Evolutionary conservation across 1,140 invertebrate species (phyloP).

Genomic region (Pseudomyrmex concolor): DNA sequence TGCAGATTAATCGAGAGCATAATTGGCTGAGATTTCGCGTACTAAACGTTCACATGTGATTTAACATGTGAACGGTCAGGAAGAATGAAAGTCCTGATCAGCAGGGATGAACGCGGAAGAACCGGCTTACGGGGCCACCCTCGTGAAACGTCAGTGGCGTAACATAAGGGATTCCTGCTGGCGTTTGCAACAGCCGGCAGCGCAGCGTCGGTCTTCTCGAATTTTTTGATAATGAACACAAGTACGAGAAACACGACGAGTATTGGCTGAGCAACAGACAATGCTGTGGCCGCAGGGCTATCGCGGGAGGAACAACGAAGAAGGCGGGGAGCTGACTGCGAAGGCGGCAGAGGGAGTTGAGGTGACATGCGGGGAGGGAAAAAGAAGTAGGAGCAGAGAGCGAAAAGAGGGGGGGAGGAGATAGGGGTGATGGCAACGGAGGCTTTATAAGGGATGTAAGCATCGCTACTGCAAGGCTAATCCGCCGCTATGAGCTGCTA

Average conservation of each 20-base stretch:
- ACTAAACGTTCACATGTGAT: slow-evolving; percentile 29
- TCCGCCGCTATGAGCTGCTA: slow-evolving; percentile 83
- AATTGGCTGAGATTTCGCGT: slow-evolving; percentile 13
- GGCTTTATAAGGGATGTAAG: slow-evolving; percentile 84
- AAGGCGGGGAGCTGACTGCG: slow-evolving; percentile 67
- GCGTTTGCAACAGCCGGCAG: slow-evolving; percentile 66
- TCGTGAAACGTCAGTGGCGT: slow-evolving; percentile 69
- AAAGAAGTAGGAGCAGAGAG: slow-evolving; percentile 66
- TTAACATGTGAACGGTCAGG: slow-evolving; percentile 50
- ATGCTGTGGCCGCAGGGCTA: slow-evolving; percentile 84
- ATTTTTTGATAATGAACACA: slow-evolving; percentile 84
- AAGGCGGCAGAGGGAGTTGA: slow-evolving; percentile 56
- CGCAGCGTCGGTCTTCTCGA: slow-evolving; percentile 75
- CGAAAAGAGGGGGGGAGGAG: slow-evolving; percentile 62
- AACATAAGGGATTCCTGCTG: slow-evolving; percentile 69
- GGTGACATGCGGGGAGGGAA: slow-evolving; percentile 65
- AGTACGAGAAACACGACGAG: slow-evolving; percentile 82
- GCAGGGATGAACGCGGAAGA: slow-evolving; percentile 37
- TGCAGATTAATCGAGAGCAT: neutral
- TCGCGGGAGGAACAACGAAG: slow-evolving; percentile 80
- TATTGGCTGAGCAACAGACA: slow-evolving; percentile 83
- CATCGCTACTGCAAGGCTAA: slow-evolving; percentile 84
- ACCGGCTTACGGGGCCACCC: slow-evolving; percentile 55
- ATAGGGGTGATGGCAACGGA: slow-evolving; percentile 66
- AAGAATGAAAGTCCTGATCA: slow-evolving; percentile 60